A percentile compares a stretch with the other conserved stretches of the same genome.
phyloP scores from a whole-genome alignment of 2,888 invertebrate genomes.

The Apodemia mormo region DNA sequence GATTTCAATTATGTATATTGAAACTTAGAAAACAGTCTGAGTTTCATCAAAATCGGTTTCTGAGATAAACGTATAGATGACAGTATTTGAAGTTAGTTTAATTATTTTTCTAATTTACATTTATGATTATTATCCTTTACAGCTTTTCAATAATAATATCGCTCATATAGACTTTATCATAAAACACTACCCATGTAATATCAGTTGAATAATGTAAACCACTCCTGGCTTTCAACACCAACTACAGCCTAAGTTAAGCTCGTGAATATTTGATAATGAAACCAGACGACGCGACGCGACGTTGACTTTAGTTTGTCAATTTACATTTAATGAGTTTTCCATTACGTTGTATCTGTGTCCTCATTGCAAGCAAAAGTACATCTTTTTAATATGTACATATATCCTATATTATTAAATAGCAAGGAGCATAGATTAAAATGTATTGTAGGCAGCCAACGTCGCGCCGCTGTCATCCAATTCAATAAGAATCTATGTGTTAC shows the following conservation, averaged over 20 bases:
- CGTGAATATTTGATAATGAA: constrained; percentile 16
- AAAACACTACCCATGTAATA: not conserved
- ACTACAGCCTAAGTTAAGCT: constrained; percentile 12
- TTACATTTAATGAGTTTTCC: constrained; percentile 14
- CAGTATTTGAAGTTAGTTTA: too few species aligned
- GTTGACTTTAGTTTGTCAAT: not conserved
- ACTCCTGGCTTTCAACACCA: not conserved
- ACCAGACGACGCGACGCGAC: not conserved
- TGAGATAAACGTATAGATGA: too few species aligned
- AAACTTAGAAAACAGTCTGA: too few species aligned
- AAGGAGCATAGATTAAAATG: too few species aligned
- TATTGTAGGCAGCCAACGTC: too few species aligned
- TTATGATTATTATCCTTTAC: too few species aligned
- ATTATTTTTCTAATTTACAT: too few species aligned
- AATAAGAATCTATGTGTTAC: too few species aligned
- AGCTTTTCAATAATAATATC: not conserved
- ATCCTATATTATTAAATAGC: too few species aligned
- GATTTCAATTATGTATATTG: too few species aligned
- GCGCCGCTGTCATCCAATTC: too few species aligned
- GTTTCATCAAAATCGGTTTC: too few species aligned
- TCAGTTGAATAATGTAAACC: constrained; percentile 1
- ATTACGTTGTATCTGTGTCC: not conserved
- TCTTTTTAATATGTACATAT: not conserved
- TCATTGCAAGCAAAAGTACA: not conserved
- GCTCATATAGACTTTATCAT: not conserved